A percentile compares a stretch with the other conserved stretches of the same genome.
Conservation (phyloP, 92 coral and sea anemone species). For the Epizoanthus illoricatus region DNA sequence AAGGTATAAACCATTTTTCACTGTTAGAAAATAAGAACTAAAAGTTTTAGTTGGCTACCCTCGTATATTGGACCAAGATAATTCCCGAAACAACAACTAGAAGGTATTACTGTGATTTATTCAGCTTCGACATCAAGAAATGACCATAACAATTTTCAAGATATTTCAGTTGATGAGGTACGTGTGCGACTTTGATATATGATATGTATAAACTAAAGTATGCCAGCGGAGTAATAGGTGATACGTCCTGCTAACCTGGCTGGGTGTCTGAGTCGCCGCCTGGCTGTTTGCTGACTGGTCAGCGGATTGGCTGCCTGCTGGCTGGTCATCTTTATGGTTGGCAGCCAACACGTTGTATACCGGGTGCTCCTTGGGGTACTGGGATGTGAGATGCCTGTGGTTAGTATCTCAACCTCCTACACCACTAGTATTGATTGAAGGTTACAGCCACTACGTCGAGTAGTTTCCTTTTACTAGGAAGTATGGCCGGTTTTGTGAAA, state of each 20-base stretch:
- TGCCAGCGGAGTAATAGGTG: too few species aligned
- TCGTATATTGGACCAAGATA: too few species aligned
- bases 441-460: not conserved
- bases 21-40: not conserved
- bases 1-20: not conserved
- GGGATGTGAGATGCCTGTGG: not conserved
- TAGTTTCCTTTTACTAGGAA: too few species aligned
- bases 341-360: slow-evolving; percentile 1
- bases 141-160: too few species aligned
- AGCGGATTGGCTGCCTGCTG: not conserved
- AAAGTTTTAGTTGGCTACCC: not conserved
- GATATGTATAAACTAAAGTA: too few species aligned
- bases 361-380: not conserved
- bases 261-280: not conserved
- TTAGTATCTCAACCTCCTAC: not conserved
- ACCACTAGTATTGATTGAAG: not conserved
- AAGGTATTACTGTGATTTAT: too few species aligned
- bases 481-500: too few species aligned
- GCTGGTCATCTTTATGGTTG: slow-evolving; percentile 1
- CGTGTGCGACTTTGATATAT: too few species aligned
- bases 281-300: not conserved
- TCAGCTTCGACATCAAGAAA: too few species aligned
- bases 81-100: too few species aligned
- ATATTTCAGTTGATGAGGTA: too few species aligned
- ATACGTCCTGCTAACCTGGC: not conserved